Evolutionary conservation across 2,797 vertebrate genomes (phyloP).

Genomic region (Neolamprologus multifasciatus): DNA sequence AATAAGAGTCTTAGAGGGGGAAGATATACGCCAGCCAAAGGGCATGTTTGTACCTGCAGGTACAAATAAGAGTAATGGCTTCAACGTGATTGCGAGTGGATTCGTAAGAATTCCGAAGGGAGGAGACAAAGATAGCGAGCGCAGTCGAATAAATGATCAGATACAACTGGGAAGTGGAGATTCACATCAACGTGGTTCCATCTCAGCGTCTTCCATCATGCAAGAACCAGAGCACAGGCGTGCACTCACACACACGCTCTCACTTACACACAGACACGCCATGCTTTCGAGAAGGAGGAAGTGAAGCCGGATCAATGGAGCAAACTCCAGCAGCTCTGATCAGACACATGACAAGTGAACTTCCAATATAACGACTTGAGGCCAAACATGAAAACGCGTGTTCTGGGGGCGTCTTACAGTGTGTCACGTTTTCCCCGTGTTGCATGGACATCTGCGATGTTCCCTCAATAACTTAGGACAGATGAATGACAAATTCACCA

Average conservation of each 20-base stretch:
- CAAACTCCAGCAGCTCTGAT: not conserved
- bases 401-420: not conserved
- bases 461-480: not conserved
- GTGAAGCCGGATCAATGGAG: constrained; percentile 39
- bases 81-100: not conserved
- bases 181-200: constrained; percentile 1
- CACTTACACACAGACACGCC: not conserved
- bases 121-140: not conserved
- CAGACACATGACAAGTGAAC: constrained; percentile 7
- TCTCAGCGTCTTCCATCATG: constrained; percentile 43
- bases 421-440: not conserved
- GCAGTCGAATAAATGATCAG: constrained; percentile 5
- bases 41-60: constrained; percentile 4
- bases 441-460: not conserved
- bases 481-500: not conserved
- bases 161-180: not conserved
- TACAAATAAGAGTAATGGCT: constrained; percentile 9
- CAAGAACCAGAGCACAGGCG: not conserved
- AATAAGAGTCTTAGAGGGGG: constrained; percentile 8
- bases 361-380: constrained; percentile 2
- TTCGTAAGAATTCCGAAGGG: not conserved
- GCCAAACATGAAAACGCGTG: not conserved
- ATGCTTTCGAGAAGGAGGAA: not conserved
- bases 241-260: not conserved
- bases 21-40: not conserved